Evolutionary conservation across 2,797 vertebrate species (phyloP), one percentile per base, ranked within the genome.

Genomic region (Menidia menidia): DNA sequence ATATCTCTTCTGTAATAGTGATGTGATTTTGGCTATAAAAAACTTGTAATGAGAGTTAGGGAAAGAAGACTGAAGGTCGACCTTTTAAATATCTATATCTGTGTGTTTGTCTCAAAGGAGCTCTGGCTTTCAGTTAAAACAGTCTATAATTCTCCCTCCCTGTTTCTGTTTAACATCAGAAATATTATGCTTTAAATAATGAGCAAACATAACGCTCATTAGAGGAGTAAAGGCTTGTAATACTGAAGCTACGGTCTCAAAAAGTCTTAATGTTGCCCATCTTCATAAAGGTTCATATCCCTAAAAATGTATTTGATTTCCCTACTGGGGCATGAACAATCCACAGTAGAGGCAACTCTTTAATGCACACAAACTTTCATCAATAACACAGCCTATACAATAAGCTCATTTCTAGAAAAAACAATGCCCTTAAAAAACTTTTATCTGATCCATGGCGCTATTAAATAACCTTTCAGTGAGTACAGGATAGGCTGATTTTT

Each of bases 1-100:
- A 83, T 1, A 18, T 73, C 64, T 68, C 58, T 48, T 63, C 59
- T 82, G 51, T 82, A 72, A 80, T 73, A 85, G 70, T 79, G 64
- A 86, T 84, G 80, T 33, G 60, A 44, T 63, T 77, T 81, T 80
- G 53, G 44, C 35, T 75, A 65, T 56, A 61, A 41, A 48, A 43
- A 78, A 66, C 57, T 78, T 64, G 64, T n/a, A 18, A 52, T 64
- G 19, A 18, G 1, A 18, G n/a, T n/a, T 32, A 57, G 45, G 19
- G 45, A 53, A 53, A 44, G 35, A 19, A 68, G 50, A 58, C 52
- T 50, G 56, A 68, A 64, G 51, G 56, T 83, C 73, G 2, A 25
- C 25, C 25, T 25, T 25, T 25, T 25, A 25, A 25, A 25, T 25
- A 25, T 25, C 25, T 25, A 25, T 25, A 25, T 25, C 25, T 25